Base-by-base conservation (phyloP, 2,888 invertebrate genomes). In the Bellardia pandia region DNA sequence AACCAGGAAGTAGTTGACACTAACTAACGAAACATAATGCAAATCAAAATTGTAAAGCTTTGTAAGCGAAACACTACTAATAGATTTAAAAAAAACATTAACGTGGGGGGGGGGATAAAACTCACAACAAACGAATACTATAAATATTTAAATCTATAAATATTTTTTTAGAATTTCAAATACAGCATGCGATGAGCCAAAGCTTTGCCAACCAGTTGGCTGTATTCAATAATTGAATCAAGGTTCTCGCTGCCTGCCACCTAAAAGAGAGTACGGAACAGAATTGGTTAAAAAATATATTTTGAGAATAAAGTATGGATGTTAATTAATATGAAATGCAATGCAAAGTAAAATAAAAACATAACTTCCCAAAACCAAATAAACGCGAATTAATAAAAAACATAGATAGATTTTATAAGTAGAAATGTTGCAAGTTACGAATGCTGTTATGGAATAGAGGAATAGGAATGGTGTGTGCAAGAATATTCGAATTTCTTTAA, bases 161-260 rank as follows among this genome's bases (percentile, higher is more conserved):
- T 13, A 3, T 13, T 13, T 45, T 48, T 45, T 69, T n/a, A 51
- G 45, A 89, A 86, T 75, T 90, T 90, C 62, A 91, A 85, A 85
- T 90, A 93, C 1, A 92, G 89, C 92, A 93, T 93, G 40, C 93
- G 92, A 76, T 90, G 91, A 4, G 94, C 93, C 88, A 93, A 92
- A 3, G 88, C 88, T 88, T 91, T 93, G 8, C 93, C 93, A 33
- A 93, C 93, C 53, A 94, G 89, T 80, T 90, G 89, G 66, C 93
- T 90, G 82, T 93, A 93, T 86, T 93, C 93, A 56, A 93, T 53
- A 85, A 93, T 91, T 48, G 85, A 86, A 48, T 91, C 89, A 3
- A 89, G 90, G 69, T 91, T 90, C 30, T 84, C 84, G 6, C 89
- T 88, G 48, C 90, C 90, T 42, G 86, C 86, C 3, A 90, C 77